Base-by-base conservation (phyloP, 2,888 invertebrate genomes). In the Agrotis puta region DNA sequence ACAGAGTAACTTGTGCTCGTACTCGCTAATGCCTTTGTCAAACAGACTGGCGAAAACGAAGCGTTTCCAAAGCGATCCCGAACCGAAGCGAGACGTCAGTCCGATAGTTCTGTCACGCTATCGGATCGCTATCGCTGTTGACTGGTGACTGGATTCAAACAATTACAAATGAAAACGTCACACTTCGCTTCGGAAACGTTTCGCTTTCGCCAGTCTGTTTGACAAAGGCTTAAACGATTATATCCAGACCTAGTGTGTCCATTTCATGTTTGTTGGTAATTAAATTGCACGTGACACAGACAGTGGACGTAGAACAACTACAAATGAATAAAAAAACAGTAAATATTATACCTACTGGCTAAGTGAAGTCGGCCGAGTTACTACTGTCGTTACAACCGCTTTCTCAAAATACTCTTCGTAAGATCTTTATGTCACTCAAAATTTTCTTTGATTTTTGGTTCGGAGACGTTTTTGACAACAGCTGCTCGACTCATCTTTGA, bases 391-490 rank as follows among this genome's bases (percentile, higher is more conserved):
- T n/a, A n/a, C n/a, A n/a, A 45, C 22, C 16, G 22, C 22, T 63
- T 65, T 64, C 33, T 39, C 20, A 20, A 48, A 50, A 74, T 45
- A 20, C 1, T 24, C 2, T 14, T 48, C 0, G 22, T 39, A 70
- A 24, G 18, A 39, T 62, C 43, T 64, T n/a, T 33, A 56, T 4
- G 33, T 57, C 45, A 65, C 74, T 74, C 20, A 14, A 57, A 39
- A 45, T 48, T 24, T 74, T 3, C 2, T 74, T 65, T 51, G 33
- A 74, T 47, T 39, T 74, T 65, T 51, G 33, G 58, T 47, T 51
- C 14, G 5, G 27, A 9, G n/a, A 27, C 18, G 13, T 39, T 43
- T 54, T n/a, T 43, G 39, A 43, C n/a, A 71, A 27, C 20, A 20
- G n/a, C 18, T 64, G 48, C 14, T 48, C n/a, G n/a, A n/a, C 16